A percentile compares a stretch with the other conserved stretches of the same genome.
Conservation (phyloP, 2,113 vertebrate species). For the Labrus mixtus region DNA sequence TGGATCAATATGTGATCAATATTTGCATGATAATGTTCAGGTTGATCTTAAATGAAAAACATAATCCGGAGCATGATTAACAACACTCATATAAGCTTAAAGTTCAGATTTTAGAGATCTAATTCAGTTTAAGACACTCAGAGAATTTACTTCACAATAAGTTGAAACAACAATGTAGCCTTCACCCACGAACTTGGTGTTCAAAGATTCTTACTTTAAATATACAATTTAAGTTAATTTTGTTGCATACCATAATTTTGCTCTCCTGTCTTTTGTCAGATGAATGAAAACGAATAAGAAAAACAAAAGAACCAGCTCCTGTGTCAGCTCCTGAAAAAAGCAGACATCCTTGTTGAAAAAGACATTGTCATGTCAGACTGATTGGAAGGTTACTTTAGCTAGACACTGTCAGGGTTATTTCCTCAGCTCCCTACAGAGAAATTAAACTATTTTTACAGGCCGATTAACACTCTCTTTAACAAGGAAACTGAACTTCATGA, state of each 20-base stretch:
- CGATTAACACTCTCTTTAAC: not conserved
- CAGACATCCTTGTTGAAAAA: not conserved
- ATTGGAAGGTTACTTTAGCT: constrained; percentile 14
- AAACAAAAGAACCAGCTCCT: not conserved
- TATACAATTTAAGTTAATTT: not conserved
- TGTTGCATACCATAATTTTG: not conserved
- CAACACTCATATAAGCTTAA: too few relatives aligned
- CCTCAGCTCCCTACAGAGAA: constrained; percentile 1
- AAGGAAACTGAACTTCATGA: not conserved
- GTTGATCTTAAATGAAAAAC: too few relatives aligned
- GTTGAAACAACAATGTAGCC: too few relatives aligned
- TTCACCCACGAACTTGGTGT: not conserved
- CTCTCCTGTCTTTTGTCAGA: not conserved
- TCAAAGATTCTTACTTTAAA: too few relatives aligned
- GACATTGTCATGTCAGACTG: not conserved
- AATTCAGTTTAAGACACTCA: too few relatives aligned
- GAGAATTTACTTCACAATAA: too few relatives aligned
- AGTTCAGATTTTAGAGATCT: too few relatives aligned
- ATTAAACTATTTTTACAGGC: not conserved
- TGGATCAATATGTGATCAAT: too few relatives aligned
- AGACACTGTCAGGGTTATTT: not conserved
- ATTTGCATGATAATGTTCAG: too few relatives aligned
- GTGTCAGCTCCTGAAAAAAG: not conserved
- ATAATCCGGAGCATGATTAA: too few relatives aligned
- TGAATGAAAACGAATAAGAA: not conserved